Percentiles rank a stretch among this genome's conserved stretches.
phyloP scores from a whole-genome alignment of 2,113 vertebrate species.

The Agapornis roseicollis region DNA sequence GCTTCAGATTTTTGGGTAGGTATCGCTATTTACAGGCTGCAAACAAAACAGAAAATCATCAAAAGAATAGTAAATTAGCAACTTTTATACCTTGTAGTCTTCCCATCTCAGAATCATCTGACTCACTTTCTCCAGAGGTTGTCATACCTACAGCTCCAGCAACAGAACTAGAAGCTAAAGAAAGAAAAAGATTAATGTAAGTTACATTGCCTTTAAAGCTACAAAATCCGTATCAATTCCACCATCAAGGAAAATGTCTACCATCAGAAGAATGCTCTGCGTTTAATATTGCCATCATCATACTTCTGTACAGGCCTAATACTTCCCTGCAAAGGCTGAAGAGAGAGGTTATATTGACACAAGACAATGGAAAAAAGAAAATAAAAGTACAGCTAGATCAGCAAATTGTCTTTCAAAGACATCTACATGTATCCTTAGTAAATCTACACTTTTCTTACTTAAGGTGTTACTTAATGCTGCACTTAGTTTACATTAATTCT shows the following conservation, averaged over 20 bases:
- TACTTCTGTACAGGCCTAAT: not conserved
- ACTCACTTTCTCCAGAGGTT: conserved; percentile 98
- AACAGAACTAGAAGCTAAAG: conserved; percentile 94
- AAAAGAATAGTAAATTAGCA: not conserved
- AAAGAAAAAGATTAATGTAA: not conserved
- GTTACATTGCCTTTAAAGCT: not conserved
- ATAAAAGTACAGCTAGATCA: not conserved
- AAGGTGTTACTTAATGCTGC: not conserved
- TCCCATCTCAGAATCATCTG: conserved; percentile 99
- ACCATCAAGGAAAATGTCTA: not conserved
- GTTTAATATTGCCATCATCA: not conserved
- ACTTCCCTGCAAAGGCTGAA: not conserved
- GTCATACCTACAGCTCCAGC: conserved; percentile 98
- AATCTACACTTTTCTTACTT: not conserved
- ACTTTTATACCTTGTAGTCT: conserved; percentile 90
- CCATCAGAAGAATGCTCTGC: not conserved
- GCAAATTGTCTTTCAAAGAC: not conserved
- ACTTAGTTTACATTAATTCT: not conserved
- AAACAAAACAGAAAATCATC: not conserved
- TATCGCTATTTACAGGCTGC: not conserved
- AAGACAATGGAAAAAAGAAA: not conserved
- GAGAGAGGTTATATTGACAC: not conserved
- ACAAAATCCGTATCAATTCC: not conserved
- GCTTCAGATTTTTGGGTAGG: not conserved
- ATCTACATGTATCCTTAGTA: not conserved